A percentile compares a stretch with the other conserved stretches of the same genome.
Conservation (phyloP, 1,140 invertebrate species). For the Ditylenchus dipsaci region DNA sequence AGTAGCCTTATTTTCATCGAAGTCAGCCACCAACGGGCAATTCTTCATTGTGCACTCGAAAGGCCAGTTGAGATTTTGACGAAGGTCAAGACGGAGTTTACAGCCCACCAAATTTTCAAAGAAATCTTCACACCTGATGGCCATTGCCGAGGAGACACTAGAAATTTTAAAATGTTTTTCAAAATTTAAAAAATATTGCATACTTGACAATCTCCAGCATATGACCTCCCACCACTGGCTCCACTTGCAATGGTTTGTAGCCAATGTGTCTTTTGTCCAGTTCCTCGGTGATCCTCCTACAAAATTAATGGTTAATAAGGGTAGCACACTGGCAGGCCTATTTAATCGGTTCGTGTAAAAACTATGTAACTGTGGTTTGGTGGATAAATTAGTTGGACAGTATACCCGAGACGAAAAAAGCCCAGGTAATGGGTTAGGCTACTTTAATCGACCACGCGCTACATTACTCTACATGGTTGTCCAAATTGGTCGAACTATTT, state of each 20-base stretch:
- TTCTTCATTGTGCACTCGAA: slow-evolving; percentile 32
- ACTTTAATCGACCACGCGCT: too few relatives aligned
- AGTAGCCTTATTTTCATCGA: not conserved
- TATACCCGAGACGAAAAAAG: too few relatives aligned
- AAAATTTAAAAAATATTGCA: not conserved
- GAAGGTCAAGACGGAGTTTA: slow-evolving; percentile 20
- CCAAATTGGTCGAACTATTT: too few relatives aligned
- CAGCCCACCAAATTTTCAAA: slow-evolving; percentile 30
- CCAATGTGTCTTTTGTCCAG: slow-evolving; percentile 24
- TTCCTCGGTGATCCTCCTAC: slow-evolving; percentile 16
- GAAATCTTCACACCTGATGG: slow-evolving; percentile 19
- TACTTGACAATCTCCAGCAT: slow-evolving; percentile 9
- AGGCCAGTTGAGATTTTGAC: slow-evolving; percentile 1
- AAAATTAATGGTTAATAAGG: too few relatives aligned
- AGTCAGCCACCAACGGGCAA: slow-evolving; percentile 23
- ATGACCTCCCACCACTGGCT: slow-evolving; percentile 20
- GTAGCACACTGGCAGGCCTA: too few relatives aligned
- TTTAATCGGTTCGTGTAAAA: too few relatives aligned
- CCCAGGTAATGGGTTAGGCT: too few relatives aligned
- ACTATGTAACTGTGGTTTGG: too few relatives aligned
- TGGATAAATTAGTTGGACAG: too few relatives aligned
- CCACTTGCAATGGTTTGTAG: slow-evolving; percentile 12
- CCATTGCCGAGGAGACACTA: slow-evolving; percentile 15
- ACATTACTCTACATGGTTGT: too few relatives aligned
- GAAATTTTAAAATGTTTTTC: not conserved